A percentile compares a stretch with the other conserved stretches of the same genome.
These are phyloP conservation scores for Heterodera filipjevi DNA, from an alignment of 2,888 invertebrate species.

Conservation along the genomic window DNA sequence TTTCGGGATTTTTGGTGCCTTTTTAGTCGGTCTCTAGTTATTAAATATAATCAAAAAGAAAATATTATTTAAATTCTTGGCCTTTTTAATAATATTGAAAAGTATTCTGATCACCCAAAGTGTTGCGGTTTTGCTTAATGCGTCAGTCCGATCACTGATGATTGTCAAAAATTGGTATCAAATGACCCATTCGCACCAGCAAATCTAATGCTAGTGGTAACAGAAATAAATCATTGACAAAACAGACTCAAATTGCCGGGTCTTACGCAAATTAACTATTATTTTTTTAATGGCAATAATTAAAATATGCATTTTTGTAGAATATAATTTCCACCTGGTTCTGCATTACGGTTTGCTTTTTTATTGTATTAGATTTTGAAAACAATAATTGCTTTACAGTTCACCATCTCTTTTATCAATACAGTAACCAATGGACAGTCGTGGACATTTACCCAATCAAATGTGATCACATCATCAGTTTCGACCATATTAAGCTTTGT, in stretches of 20 bases:
- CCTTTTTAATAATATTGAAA: too few species aligned
- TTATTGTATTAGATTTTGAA: not conserved
- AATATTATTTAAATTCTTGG: too few species aligned
- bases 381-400: not conserved
- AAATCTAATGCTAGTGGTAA: not conserved
- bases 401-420: not conserved
- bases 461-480: not conserved
- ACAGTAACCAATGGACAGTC: not conserved
- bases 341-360: not conserved
- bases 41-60: too few species aligned
- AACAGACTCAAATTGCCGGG: not conserved
- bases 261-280: too few species aligned
- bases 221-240: not conserved
- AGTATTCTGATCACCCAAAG: not conserved
- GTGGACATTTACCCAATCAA: not conserved
- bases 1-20: too few species aligned
- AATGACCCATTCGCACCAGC: not conserved
- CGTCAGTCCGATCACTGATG: not conserved
- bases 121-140: not conserved
- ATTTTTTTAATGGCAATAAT: too few species aligned
- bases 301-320: too few species aligned
- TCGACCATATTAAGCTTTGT: not conserved
- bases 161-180: not conserved
- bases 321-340: too few species aligned
- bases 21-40: too few species aligned